These are phyloP conservation scores for Sphaerophoria rueppellii DNA, from an alignment of 2,888 invertebrate genomes.

Conservation along the genomic window DNA sequence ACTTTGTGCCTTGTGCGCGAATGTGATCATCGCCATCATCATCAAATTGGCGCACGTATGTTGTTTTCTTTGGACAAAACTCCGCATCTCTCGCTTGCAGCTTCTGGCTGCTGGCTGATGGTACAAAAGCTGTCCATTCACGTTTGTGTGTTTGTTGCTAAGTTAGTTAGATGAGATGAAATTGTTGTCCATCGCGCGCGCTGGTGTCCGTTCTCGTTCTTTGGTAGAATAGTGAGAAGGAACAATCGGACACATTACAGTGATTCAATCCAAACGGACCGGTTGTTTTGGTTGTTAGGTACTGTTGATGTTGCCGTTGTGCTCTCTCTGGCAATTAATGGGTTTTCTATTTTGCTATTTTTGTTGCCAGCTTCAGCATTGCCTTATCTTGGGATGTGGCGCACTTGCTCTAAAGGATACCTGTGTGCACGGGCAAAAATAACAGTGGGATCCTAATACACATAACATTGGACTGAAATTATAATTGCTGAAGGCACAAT, in stretches of 20 bases:
- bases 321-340: conserved; percentile 68
- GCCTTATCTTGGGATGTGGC: conserved; percentile 70
- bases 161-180: background rate
- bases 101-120: background rate
- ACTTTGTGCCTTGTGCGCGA: conserved; percentile 62
- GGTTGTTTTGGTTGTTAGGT: conserved; percentile 68
- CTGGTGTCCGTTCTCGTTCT: conserved; percentile 32
- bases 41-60: conserved; percentile 71
- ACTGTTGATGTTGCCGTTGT: conserved; percentile 71
- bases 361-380: conserved; percentile 37
- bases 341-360: conserved; percentile 72
- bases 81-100: background rate
- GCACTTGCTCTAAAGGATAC: conserved; percentile 60
- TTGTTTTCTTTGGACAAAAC: conserved; percentile 7
- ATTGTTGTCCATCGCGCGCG: conserved; percentile 36
- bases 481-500: background rate
- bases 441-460: conserved; percentile 8
- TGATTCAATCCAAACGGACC: conserved; percentile 73
- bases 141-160: conserved; percentile 1
- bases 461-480: background rate
- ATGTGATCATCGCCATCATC: conserved; percentile 70
- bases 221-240: conserved; percentile 11
- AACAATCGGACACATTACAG: conserved; percentile 67
- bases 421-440: conserved; percentile 5
- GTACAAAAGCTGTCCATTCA: conserved; percentile 47